phyloP scores from a whole-genome alignment of 2,888 invertebrate species.

The Macrosiphum euphorbiae region DNA sequence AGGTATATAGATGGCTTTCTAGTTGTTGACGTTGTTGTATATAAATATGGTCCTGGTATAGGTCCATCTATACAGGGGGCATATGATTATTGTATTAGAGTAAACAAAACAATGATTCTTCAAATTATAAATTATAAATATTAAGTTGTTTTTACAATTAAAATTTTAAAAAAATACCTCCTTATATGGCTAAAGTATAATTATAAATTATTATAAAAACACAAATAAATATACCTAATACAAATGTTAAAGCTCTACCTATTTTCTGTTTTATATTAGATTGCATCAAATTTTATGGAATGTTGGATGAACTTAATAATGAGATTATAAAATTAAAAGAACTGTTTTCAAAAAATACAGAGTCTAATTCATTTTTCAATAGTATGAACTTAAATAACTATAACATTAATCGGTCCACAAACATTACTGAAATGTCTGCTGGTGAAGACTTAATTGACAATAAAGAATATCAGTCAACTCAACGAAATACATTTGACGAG shows the following conservation, averaged over 20 bases:
- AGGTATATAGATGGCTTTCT: no score
- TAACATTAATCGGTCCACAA: neutral
- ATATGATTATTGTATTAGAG: neutral
- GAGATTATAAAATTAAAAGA: constrained; percentile 9
- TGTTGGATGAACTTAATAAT: neutral
- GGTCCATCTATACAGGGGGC: neutral
- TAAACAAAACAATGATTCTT: neutral
- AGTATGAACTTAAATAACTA: neutral
- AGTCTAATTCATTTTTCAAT: neutral
- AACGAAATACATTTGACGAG: neutral
- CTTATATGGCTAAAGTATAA: neutral
- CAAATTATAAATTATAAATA: neutral
- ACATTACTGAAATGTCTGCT: neutral
- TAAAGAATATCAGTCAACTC: neutral
- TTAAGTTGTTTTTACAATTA: no score
- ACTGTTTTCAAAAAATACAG: neutral
- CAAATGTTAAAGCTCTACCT: neutral
- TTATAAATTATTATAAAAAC: neutral
- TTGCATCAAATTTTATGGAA: neutral
- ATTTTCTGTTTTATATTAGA: neutral
- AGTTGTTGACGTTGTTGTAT: no score
- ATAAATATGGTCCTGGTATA: neutral
- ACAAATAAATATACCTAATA: neutral
- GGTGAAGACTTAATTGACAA: neutral
- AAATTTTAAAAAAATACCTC: neutral